Percentiles rank a stretch among this genome's conserved stretches.
phyloP scores from a whole-genome alignment of 1,140 invertebrate species.

The Lepidurus couesii region DNA sequence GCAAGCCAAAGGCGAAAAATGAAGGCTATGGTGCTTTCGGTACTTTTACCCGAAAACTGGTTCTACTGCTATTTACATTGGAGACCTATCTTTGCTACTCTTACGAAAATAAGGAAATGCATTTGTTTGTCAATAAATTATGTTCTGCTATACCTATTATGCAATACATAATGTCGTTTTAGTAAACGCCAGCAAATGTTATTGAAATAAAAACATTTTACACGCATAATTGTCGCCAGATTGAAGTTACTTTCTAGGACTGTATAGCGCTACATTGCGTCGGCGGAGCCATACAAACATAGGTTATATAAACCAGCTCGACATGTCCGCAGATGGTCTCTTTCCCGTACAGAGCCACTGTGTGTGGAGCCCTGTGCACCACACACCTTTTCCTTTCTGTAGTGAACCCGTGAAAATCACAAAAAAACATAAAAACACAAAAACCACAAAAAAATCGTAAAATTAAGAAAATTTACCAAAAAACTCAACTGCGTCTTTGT shows the following conservation, averaged over 20 bases:
- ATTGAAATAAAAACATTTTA: neutral
- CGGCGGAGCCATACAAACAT: neutral
- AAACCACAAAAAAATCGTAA: slow-evolving; percentile 15
- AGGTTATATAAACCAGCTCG: slow-evolving; percentile 4
- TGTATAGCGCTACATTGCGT: neutral
- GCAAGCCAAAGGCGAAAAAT: neutral
- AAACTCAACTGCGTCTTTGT: neutral
- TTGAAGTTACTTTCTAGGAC: neutral
- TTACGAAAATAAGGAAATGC: neutral
- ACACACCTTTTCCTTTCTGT: slow-evolving; percentile 22
- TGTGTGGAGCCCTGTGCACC: slow-evolving; percentile 16
- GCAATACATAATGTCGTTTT: too few species aligned
- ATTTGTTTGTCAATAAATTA: too few species aligned
- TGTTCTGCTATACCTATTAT: too few species aligned
- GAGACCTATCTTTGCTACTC: neutral
- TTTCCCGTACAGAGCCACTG: slow-evolving; percentile 1
- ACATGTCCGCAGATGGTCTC: neutral
- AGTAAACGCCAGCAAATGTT: too few species aligned
- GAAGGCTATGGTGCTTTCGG: neutral
- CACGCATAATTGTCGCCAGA: neutral
- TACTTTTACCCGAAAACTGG: slow-evolving; percentile 7
- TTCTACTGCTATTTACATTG: neutral
- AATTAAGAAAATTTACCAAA: slow-evolving; percentile 1
- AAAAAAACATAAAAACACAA: slow-evolving; percentile 15
- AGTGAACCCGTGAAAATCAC: slow-evolving; percentile 14